Percentiles rank a stretch among this genome's conserved stretches.
These are phyloP conservation scores for Liparis tanakae DNA, from an alignment of 2,797 vertebrate genomes.

Conservation along the genomic window DNA sequence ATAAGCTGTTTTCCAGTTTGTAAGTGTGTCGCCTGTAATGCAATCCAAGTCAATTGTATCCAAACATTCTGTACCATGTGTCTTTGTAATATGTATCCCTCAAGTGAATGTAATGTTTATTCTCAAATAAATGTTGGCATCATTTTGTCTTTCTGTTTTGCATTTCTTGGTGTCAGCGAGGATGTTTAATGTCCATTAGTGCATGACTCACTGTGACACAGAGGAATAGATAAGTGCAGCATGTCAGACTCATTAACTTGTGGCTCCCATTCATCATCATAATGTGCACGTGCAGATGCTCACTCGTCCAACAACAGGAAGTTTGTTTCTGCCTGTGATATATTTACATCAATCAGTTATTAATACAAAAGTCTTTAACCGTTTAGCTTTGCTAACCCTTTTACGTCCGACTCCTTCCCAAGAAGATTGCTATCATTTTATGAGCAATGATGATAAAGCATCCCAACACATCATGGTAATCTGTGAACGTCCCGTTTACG, in stretches of 20 bases:
- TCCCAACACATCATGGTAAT: slow-evolving; percentile 48
- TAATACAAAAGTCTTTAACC: slow-evolving; percentile 2
- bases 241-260: slow-evolving; percentile 66
- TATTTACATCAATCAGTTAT: slow-evolving; percentile 10
- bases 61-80: slow-evolving; percentile 11
- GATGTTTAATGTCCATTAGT: slow-evolving; percentile 28
- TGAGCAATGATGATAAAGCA: slow-evolving; percentile 34
- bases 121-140: slow-evolving; percentile 28
- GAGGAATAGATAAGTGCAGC: slow-evolving; percentile 62
- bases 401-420: slow-evolving; percentile 1
- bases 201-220: slow-evolving; percentile 55
- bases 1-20: not conserved
- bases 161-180: slow-evolving; percentile 20
- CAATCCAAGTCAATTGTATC: not conserved
- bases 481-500: slow-evolving; percentile 57
- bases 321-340: slow-evolving; percentile 17
- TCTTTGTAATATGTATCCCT: slow-evolving; percentile 30
- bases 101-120: slow-evolving; percentile 65
- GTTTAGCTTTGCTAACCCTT: not conserved
- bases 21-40: not conserved
- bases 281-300: slow-evolving; percentile 61
- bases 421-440: slow-evolving; percentile 25
- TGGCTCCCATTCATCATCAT: slow-evolving; percentile 52
- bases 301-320: slow-evolving; percentile 28
- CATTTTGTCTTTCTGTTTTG: slow-evolving; percentile 30